Conservation (phyloP, 2,888 invertebrate genomes). For the Beris morrisii region DNA sequence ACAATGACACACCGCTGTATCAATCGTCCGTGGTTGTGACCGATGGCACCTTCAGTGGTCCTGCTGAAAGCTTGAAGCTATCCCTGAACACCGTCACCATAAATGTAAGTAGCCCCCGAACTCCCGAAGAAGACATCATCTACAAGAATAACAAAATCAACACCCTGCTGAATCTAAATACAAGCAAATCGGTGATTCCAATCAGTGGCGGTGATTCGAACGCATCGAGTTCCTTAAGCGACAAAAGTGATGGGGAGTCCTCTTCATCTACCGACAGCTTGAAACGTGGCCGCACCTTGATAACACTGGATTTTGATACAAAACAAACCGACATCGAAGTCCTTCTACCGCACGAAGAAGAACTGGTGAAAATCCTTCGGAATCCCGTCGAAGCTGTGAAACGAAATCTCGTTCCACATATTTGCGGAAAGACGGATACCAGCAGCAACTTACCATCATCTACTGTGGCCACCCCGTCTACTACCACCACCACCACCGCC, state of each 20-base stretch:
- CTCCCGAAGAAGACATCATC: slow-evolving; percentile 49
- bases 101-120: slow-evolving; percentile 55
- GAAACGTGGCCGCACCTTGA: slow-evolving; percentile 51
- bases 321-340: slow-evolving; percentile 17
- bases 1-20: slow-evolving; percentile 68
- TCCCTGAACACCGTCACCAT: slow-evolving; percentile 65
- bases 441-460: background rate
- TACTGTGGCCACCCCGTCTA: background rate
- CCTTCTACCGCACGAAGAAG: slow-evolving; percentile 52
- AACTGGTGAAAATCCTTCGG: slow-evolving; percentile 62
- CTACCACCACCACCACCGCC: background rate
- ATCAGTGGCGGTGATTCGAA: background rate
- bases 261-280: slow-evolving; percentile 20
- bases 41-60: slow-evolving; percentile 54
- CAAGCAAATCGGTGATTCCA: background rate
- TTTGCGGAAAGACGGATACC: slow-evolving; percentile 64
- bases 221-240: slow-evolving; percentile 1
- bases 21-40: slow-evolving; percentile 74
- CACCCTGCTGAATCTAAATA: slow-evolving; percentile 46
- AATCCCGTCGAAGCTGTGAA: slow-evolving; percentile 78
- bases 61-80: slow-evolving; percentile 21
- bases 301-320: slow-evolving; percentile 51
- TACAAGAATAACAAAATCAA: slow-evolving; percentile 54
- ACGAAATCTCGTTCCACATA: slow-evolving; percentile 74
- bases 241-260: slow-evolving; percentile 13